Percentiles rank a stretch among this genome's conserved stretches.
Evolutionary conservation across 2,888 invertebrate genomes (phyloP).

Genomic region (Cheilosia scutellata): DNA sequence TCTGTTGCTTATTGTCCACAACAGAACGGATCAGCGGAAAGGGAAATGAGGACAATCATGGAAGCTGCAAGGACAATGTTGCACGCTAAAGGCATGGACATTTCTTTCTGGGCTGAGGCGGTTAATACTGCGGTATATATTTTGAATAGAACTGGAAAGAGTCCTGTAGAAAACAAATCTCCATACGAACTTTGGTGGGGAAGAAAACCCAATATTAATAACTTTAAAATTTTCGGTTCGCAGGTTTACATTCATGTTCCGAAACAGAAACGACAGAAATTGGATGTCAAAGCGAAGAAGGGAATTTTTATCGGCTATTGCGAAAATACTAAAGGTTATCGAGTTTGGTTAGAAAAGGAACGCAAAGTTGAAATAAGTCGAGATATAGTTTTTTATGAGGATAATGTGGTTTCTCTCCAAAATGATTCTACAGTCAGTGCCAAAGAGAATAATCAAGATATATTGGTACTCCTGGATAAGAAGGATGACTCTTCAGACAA

Average conservation of each 20-base stretch:
- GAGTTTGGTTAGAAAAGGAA: constrained; percentile 7
- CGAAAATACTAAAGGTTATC: constrained; percentile 12
- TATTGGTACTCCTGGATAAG: not conserved
- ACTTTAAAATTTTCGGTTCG: constrained; percentile 80
- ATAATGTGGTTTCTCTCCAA: not conserved
- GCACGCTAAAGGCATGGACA: constrained; percentile 72
- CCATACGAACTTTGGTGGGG: constrained; percentile 77
- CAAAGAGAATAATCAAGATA: not conserved
- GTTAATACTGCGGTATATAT: constrained; percentile 80
- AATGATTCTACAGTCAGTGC: not conserved
- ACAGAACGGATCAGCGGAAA: constrained; percentile 81
- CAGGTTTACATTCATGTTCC: constrained; percentile 78
- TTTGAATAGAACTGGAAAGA: constrained; percentile 79
- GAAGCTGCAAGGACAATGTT: constrained; percentile 79
- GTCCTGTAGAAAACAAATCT: constrained; percentile 71
- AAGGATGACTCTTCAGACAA: not conserved
- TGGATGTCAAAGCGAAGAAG: constrained; percentile 78
- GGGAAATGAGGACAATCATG: constrained; percentile 80
- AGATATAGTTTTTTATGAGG: not conserved
- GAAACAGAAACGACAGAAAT: constrained; percentile 78
- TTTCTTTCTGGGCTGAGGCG: constrained; percentile 81
- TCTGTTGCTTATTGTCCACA: constrained; percentile 78
- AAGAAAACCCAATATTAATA: not conserved
- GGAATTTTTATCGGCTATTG: constrained; percentile 31
- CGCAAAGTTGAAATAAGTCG: constrained; percentile 10